Percentiles rank a stretch among this genome's conserved stretches.
Conservation (phyloP, 53 echinoderm and acorn worm species). For the Patiria pectinifera region DNA sequence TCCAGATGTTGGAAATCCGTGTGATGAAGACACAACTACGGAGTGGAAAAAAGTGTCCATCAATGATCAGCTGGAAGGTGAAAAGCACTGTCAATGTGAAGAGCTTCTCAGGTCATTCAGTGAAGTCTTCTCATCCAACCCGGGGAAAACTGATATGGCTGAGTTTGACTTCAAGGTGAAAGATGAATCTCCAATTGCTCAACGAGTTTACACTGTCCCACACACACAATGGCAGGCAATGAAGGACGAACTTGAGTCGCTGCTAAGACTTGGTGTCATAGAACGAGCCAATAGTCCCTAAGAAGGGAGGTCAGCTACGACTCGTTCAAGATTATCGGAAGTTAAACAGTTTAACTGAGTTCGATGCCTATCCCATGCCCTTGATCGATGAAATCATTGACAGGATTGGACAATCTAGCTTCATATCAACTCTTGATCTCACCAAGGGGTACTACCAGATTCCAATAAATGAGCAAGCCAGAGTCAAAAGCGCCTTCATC, state of each 20-base stretch:
- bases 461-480: constrained; percentile 48
- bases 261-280: constrained; percentile 32
- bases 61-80: neutral
- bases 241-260: constrained; percentile 53
- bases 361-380: constrained; percentile 65
- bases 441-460: constrained; percentile 77
- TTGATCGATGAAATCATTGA: constrained; percentile 59
- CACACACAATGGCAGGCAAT: constrained; percentile 46
- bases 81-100: neutral
- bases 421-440: constrained; percentile 18
- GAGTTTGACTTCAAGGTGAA: constrained; percentile 47
- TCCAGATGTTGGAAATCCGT: neutral
- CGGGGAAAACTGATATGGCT: constrained; percentile 24
- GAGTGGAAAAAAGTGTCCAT: neutral
- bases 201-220: constrained; percentile 37
- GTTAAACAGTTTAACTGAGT: constrained; percentile 48
- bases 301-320: constrained; percentile 36
- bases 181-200: constrained; percentile 27
- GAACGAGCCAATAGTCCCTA: constrained; percentile 40
- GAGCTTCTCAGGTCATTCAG: constrained; percentile 15
- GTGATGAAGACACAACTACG: neutral
- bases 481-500: constrained; percentile 68
- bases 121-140: neutral
- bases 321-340: constrained; percentile 34
- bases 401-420: constrained; percentile 31